Conservation (phyloP, 2,113 vertebrate genomes). For the Sander lucioperca region DNA sequence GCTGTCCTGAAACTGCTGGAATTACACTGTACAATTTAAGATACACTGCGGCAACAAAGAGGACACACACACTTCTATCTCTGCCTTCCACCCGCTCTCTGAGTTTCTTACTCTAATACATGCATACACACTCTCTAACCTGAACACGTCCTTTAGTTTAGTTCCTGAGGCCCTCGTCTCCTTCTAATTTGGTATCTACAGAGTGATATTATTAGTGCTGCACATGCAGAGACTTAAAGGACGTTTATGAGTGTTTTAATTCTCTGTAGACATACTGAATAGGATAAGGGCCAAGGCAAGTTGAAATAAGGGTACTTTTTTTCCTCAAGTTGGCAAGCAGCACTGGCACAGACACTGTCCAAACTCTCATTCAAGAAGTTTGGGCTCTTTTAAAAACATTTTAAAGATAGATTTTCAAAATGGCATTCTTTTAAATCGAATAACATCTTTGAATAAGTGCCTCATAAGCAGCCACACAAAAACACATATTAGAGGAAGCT, state of each 20-base stretch:
- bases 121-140: slow-evolving; percentile 10
- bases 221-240: neutral
- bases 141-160: slow-evolving; percentile 32
- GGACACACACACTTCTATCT: slow-evolving; percentile 17
- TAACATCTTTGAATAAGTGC: neutral
- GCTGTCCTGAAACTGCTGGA: slow-evolving; percentile 19
- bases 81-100: neutral
- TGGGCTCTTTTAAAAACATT: neutral
- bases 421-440: neutral
- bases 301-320: slow-evolving; percentile 6
- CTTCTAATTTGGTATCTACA: slow-evolving; percentile 4
- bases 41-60: slow-evolving; percentile 30
- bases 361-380: slow-evolving; percentile 9
- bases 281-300: slow-evolving; percentile 11
- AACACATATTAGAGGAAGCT: neutral
- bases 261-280: slow-evolving; percentile 1
- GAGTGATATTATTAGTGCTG: slow-evolving; percentile 1
- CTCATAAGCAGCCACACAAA: neutral
- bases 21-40: slow-evolving; percentile 32
- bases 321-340: neutral
- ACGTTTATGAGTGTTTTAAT: slow-evolving; percentile 13
- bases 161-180: neutral
- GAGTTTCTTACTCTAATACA: neutral
- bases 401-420: neutral
- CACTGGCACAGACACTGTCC: neutral